Conservation (phyloP, 2,113 vertebrate species). For the Nipponia nippon region DNA sequence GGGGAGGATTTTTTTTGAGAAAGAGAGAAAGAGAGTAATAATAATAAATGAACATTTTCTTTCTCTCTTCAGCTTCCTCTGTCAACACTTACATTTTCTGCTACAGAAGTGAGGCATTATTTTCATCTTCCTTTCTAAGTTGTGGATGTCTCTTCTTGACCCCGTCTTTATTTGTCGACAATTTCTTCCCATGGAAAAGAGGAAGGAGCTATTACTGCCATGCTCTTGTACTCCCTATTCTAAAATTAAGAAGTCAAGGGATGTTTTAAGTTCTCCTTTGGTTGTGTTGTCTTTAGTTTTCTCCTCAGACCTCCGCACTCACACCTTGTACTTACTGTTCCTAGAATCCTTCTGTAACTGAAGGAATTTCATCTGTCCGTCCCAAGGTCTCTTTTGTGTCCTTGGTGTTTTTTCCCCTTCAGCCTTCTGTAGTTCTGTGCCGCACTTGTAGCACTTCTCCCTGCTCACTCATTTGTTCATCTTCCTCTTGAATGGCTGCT, state of each 20-base stretch:
- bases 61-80: not conserved
- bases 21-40: not conserved
- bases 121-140: not conserved
- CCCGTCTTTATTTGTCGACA: not conserved
- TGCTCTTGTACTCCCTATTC: not conserved
- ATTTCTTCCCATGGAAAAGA: not conserved
- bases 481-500: not conserved
- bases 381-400: not conserved
- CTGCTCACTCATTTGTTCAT: not conserved
- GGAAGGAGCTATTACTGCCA: not conserved
- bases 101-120: not conserved
- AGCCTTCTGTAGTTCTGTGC: not conserved
- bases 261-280: not conserved
- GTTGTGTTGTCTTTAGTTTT: not conserved
- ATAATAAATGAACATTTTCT: not conserved
- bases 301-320: not conserved
- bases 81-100: not conserved
- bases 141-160: not conserved
- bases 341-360: not conserved
- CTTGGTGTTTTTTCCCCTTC: not conserved
- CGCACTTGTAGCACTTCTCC: not conserved
- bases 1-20: not conserved
- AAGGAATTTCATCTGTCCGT: not conserved
- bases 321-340: not conserved
- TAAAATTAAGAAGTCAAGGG: not conserved